Percentiles rank a stretch among this genome's conserved stretches.
Evolutionary conservation across 2,888 invertebrate genomes (phyloP).

Genomic region (Alcis repandata): DNA sequence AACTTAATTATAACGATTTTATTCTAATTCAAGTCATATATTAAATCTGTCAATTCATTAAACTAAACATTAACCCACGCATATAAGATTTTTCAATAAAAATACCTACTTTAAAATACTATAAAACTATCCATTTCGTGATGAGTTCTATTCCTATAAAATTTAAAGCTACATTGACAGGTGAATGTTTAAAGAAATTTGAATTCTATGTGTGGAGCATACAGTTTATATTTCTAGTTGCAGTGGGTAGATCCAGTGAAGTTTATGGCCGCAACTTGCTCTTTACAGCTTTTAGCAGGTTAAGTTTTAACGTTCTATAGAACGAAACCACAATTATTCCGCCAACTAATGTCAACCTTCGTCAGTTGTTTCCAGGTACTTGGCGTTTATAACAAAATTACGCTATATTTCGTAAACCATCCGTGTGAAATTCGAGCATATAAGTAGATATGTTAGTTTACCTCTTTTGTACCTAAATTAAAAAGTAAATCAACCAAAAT

Average conservation of each 20-base stretch:
- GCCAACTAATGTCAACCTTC: slow-evolving; percentile 20
- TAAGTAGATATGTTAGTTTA: not conserved
- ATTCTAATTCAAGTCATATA: too few species aligned
- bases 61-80: slow-evolving; percentile 21
- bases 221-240: slow-evolving; percentile 14
- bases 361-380: slow-evolving; percentile 31
- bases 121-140: slow-evolving; percentile 29
- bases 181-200: slow-evolving; percentile 4
- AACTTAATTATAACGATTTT: too few species aligned
- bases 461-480: too few species aligned
- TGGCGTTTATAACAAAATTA: slow-evolving; percentile 27
- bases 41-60: slow-evolving; percentile 30
- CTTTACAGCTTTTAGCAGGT: slow-evolving; percentile 45
- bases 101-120: too few species aligned
- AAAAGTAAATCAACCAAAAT: too few species aligned
- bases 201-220: not conserved
- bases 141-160: slow-evolving; percentile 29
- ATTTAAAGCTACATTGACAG: slow-evolving; percentile 24
- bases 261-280: slow-evolving; percentile 31
- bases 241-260: slow-evolving; percentile 30
- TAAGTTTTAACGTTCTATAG: slow-evolving; percentile 38
- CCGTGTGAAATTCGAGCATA: not conserved
- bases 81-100: slow-evolving; percentile 30
- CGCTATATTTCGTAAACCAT: not conserved
- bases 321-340: slow-evolving; percentile 44